Conservation (phyloP, 1,140 invertebrate species). For the Drosophila carrolli region DNA sequence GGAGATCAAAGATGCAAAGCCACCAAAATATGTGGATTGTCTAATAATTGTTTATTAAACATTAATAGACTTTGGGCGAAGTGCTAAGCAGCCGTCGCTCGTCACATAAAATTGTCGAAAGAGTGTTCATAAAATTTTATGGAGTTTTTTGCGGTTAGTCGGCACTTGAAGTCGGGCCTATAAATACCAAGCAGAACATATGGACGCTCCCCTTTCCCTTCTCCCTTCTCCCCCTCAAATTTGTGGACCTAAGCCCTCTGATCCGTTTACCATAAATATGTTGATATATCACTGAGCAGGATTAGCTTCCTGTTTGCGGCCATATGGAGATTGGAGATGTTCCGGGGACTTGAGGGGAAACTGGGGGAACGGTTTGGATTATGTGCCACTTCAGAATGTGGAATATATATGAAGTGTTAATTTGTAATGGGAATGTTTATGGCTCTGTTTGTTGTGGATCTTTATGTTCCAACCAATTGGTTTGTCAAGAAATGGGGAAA, state of each 20-base stretch:
- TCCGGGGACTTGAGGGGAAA: background rate
- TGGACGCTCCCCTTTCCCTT: slow-evolving; percentile 18
- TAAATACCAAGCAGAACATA: slow-evolving; percentile 57
- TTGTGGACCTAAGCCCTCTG: slow-evolving; percentile 58
- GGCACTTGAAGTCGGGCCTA: slow-evolving; percentile 20
- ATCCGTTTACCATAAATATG: slow-evolving; percentile 83
- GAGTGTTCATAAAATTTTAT: slow-evolving; percentile 75
- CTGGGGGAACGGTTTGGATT: slow-evolving; percentile 14
- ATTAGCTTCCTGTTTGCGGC: slow-evolving; percentile 78
- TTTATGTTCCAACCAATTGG: slow-evolving; percentile 64
- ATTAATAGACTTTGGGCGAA: slow-evolving; percentile 62
- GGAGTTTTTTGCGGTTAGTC: slow-evolving; percentile 13
- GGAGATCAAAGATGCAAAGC: slow-evolving; percentile 39
- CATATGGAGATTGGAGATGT: slow-evolving; percentile 66
- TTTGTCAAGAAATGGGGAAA: background rate
- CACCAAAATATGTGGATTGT: slow-evolving; percentile 49
- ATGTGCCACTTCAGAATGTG: slow-evolving; percentile 54
- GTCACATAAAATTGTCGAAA: slow-evolving; percentile 39
- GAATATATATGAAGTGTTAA: slow-evolving; percentile 77
- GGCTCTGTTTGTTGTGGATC: slow-evolving; percentile 58
- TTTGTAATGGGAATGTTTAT: slow-evolving; percentile 73
- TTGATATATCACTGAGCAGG: slow-evolving; percentile 82
- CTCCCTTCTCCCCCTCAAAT: slow-evolving; percentile 8
- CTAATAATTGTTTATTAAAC: slow-evolving; percentile 83
- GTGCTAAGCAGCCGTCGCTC: slow-evolving; percentile 68